Conservation (phyloP, 2,797 vertebrate species). For the Poeciliopsis gracilis region DNA sequence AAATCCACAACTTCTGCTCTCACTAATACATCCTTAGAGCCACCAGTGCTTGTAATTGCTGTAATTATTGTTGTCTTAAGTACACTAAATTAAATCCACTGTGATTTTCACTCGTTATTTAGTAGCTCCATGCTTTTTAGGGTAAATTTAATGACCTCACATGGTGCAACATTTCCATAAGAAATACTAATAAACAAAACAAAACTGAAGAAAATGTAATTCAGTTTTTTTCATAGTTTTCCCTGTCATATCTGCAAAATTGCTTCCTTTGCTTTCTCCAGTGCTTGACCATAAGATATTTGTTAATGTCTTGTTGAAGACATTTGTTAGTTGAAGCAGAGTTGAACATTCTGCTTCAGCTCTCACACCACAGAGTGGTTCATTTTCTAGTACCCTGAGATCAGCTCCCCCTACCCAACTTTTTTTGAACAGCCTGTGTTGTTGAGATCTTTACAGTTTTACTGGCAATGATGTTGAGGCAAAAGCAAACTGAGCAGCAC, state of each 20-base stretch:
- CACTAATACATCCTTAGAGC: neutral
- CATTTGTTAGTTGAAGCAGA: neutral
- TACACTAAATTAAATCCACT: neutral
- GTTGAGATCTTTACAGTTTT: neutral
- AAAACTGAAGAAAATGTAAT: neutral
- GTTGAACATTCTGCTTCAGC: neutral
- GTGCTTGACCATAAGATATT: neutral
- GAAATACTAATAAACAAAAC: neutral
- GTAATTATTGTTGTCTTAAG: slow-evolving; percentile 1
- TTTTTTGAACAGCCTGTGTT: neutral
- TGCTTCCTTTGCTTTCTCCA: neutral
- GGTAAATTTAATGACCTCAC: neutral
- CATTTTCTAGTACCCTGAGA: neutral
- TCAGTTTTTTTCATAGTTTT: neutral
- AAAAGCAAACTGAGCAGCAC: neutral
- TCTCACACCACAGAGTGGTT: neutral
- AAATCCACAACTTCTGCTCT: neutral
- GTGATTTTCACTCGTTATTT: neutral
- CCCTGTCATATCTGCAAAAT: neutral
- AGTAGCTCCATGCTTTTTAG: neutral
- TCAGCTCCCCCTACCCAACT: slow-evolving; percentile 3
- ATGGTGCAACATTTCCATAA: neutral
- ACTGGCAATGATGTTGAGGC: neutral
- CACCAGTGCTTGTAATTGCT: neutral
- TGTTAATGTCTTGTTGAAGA: neutral